Conservation (phyloP, 2,113 vertebrate species). For the Melierax canorus region DNA sequence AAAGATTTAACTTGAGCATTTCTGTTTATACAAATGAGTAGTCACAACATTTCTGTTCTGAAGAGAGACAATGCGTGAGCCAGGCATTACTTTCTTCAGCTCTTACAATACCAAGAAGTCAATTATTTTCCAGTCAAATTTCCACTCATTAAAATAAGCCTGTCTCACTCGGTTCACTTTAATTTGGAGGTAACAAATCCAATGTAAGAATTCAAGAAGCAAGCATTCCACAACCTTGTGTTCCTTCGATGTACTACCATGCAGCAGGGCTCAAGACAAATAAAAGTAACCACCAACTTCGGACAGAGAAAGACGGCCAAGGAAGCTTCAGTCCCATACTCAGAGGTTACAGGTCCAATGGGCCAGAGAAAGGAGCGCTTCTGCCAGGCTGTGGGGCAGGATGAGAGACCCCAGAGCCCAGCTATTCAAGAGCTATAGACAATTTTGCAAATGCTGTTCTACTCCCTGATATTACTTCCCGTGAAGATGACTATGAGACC, state of each 20-base stretch:
- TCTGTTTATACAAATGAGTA: not conserved
- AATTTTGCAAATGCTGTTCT: not conserved
- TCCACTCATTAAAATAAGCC: not conserved
- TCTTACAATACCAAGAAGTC: not conserved
- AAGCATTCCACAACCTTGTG: not conserved
- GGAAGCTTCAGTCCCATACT: too few species aligned
- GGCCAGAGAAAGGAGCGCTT: rapidly evolving
- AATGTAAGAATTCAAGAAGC: not conserved
- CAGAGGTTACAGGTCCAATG: not conserved
- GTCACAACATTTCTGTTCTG: not conserved
- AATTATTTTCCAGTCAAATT: not conserved
- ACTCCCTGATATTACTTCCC: too few species aligned
- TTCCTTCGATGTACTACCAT: not conserved
- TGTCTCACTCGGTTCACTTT: not conserved
- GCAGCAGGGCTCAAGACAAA: not conserved
- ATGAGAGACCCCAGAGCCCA: not conserved
- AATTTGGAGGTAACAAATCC: not conserved
- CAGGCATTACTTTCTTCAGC: not conserved
- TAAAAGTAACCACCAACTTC: not conserved
- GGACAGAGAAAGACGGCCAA: not conserved
- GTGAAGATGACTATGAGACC: not conserved
- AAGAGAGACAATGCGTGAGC: not conserved
- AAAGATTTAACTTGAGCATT: not conserved
- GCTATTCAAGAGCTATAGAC: not conserved
- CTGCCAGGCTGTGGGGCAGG: not conserved